Evolutionary conservation across 2,797 vertebrate species (phyloP).

Genomic region (Lacerta agilis): DNA sequence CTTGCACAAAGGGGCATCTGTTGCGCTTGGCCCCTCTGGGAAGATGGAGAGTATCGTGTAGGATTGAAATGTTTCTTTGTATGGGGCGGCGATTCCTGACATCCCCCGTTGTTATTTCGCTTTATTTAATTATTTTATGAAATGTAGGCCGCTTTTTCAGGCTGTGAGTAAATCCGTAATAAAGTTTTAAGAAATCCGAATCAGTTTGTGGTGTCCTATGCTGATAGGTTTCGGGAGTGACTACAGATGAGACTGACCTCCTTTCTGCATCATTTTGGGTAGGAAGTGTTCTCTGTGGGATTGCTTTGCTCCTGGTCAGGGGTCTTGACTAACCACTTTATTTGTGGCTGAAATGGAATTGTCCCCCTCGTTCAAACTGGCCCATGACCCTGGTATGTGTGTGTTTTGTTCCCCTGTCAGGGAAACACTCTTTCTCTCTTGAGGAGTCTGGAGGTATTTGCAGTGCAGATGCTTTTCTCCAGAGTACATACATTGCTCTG

Average conservation of each 20-base stretch:
- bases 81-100: background rate
- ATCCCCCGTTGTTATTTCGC: background rate
- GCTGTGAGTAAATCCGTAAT: no score
- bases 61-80: conserved; percentile 46
- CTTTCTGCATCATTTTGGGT: background rate
- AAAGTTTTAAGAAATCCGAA: background rate
- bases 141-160: no score
- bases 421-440: background rate
- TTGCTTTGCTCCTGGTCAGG: background rate
- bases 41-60: conserved; percentile 45
- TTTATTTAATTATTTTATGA: background rate
- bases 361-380: background rate
- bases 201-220: background rate
- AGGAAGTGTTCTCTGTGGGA: no score
- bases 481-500: background rate
- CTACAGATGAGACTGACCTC: background rate
- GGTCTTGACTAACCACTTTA: no score
- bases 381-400: background rate
- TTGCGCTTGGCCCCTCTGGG: conserved; percentile 56
- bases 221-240: no score
- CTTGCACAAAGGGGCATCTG: conserved; percentile 73
- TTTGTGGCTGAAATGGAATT: background rate
- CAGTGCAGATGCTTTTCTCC: background rate
- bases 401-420: background rate
- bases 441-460: no score